Base-by-base conservation (phyloP, 2,113 vertebrate species). In the Datnioides undecimradiatus region DNA sequence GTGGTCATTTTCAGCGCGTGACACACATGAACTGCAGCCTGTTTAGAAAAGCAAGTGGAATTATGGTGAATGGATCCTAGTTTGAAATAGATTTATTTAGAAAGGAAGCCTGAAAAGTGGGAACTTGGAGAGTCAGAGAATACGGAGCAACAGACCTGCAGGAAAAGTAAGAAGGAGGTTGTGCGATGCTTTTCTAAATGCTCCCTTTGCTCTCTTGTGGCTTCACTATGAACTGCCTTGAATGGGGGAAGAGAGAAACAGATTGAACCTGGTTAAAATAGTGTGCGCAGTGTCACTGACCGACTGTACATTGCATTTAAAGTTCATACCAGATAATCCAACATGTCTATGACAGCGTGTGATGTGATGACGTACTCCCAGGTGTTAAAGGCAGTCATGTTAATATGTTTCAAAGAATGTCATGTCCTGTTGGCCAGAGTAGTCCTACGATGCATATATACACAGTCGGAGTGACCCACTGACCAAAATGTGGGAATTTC, bases 1-100 rank as follows among this genome's bases (percentile, higher is more conserved):
- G 40, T 67, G 43, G 73, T 65, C 31, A 54, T 52, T 65, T 67
- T 67, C 52, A 69, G 62, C 3, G 3, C 25, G 33, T 73, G 69
- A 66, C 33, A 14, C 73, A 73, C 72, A 63, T 9, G 29, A 58
- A 59, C 23, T 38, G 17, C 49, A 57, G 16, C 10, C 8, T 63
- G 41, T 36, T 59, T 59, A 62, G 75, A 45, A 57, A 46, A 55
- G 59, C 60, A 66, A 49, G 43, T 45, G n/a, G 40, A 68, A 36
- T 71, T 10, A 11, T 14, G 14, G 52, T 19, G 27, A 11, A 63
- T 40, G 46, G 41, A 40, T 23, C 17, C 10, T 29, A 40, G 25
- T 62, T 59, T 23, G 27, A 54, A 51, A 54, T 3, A 19, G 51
- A 48, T 9, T 23, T 49, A 49, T 55, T 66, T 66, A 31, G 58